Evolutionary conservation across 2,797 vertebrate species (phyloP).

Genomic region (Rhinophrynus dorsalis): DNA sequence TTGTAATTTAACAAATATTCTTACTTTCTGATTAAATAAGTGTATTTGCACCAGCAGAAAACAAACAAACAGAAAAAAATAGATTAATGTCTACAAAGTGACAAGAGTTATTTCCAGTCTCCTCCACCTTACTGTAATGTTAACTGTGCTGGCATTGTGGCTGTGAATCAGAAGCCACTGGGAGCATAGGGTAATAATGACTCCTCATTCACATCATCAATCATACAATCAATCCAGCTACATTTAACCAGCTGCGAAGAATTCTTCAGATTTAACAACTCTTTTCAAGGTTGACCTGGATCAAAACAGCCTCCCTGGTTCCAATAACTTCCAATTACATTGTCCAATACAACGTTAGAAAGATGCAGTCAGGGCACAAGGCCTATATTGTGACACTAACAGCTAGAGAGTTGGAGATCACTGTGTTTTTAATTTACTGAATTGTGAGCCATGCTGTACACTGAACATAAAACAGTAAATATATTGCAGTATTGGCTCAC

Average conservation of each 20-base stretch:
- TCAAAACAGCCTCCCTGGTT: slow-evolving; percentile 38
- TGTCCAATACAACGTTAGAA: slow-evolving; percentile 25
- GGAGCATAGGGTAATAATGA: slow-evolving; percentile 42
- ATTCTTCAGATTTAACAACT: slow-evolving; percentile 40
- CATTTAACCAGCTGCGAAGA: slow-evolving; percentile 42
- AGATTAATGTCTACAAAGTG: slow-evolving; percentile 34
- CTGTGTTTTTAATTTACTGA: background rate
- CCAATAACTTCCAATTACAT: slow-evolving; percentile 43
- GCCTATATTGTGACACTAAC: slow-evolving; percentile 1
- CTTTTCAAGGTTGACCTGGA: slow-evolving; percentile 48
- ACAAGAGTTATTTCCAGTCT: slow-evolving; percentile 24
- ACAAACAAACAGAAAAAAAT: slow-evolving; percentile 19
- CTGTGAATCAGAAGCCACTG: slow-evolving; percentile 30
- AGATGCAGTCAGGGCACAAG: slow-evolving; percentile 9
- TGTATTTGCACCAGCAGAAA: background rate
- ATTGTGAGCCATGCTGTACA: too few species aligned
- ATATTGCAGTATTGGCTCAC: background rate
- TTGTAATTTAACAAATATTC: background rate
- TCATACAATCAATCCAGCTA: slow-evolving; percentile 45
- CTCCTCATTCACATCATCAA: slow-evolving; percentile 48
- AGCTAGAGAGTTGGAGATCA: background rate
- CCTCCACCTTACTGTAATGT: slow-evolving; percentile 36
- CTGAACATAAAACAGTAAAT: too few species aligned
- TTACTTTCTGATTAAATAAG: background rate
- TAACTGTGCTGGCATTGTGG: slow-evolving; percentile 40